phyloP scores from a whole-genome alignment of 2,888 invertebrate genomes.

The Drosophila anomalipes region DNA sequence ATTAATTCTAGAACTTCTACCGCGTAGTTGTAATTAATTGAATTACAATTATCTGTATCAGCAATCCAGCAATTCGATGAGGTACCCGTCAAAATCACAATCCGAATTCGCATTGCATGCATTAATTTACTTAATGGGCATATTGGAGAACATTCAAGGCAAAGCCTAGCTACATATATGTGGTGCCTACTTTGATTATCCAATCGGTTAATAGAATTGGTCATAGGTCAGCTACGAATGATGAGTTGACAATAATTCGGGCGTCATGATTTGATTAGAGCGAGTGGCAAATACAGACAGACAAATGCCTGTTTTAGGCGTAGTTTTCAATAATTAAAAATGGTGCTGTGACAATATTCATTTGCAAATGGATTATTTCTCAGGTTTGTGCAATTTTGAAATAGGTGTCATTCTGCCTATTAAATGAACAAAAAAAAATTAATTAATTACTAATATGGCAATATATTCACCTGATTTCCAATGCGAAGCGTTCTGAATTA shows the following conservation, averaged over 20 bases:
- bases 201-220: constrained; percentile 5
- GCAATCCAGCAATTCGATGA: constrained; percentile 13
- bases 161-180: not conserved
- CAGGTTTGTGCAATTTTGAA: not conserved
- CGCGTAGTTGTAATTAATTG: constrained; percentile 37
- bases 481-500: not conserved
- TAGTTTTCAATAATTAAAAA: constrained; percentile 17
- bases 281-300: constrained; percentile 42
- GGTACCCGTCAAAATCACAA: constrained; percentile 1
- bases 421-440: not conserved
- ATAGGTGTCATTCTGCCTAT: not conserved
- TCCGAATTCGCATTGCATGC: constrained; percentile 21
- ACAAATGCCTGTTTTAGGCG: not conserved
- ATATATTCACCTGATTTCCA: constrained; percentile 24
- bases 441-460: too few species aligned
- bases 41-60: constrained; percentile 51
- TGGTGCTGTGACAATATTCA: not conserved
- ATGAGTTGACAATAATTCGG: constrained; percentile 56
- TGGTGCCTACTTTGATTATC: constrained; percentile 39
- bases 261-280: constrained; percentile 46
- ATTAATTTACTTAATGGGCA: constrained; percentile 59
- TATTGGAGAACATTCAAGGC: constrained; percentile 1
- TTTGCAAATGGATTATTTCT: not conserved
- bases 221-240: not conserved
- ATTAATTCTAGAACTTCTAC: not conserved